Evolutionary conservation across 2,888 invertebrate species (phyloP), one percentile per base, ranked within the genome.

Genomic region (Agriopis aurantiaria): DNA sequence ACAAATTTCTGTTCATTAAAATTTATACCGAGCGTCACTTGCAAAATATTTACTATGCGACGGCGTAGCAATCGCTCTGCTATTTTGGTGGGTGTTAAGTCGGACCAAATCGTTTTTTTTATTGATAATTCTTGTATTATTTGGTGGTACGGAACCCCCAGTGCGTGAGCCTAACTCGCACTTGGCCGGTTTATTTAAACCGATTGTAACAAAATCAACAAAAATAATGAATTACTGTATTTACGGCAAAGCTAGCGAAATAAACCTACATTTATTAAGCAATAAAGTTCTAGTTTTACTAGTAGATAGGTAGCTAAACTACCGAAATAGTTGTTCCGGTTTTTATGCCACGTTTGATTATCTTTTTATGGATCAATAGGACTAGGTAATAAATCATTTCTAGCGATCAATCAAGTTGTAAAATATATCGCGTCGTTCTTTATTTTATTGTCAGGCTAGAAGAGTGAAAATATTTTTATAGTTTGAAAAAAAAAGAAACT

Each of bases 331-430:
- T 71, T 48, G 60, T 71, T 57, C 52, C 14, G 12, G 48, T 69
- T 66, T 66, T 71, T 62, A 71, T 65, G 71, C 43, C 67, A 52
- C 41, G 23, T 55, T 72, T 75, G 67, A 74, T 68, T 66, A 64
- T 66, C 14, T 23, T 46, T 72, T 72, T 74, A 72, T 72, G 45
- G 58, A 53, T 51, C 59, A 41, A 66, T 68, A 41, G 68, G 57
- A 64, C 45, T 10, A 53, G 33, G 62, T 43, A 68, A 59, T 72
- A 62, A 73, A 69, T 58, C 61, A 69, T 65, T 62, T 60, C 33
- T 33, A 55, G 17, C 45, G 51, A 65, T 66, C 70, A 58, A 66
- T 66, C 53, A 65, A 58, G 70, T 53, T 69, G 51, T 69, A 65
- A 69, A 69, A 56, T 68, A 51, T 62, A 61, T 57, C 45, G 48